Evolutionary conservation across 2,888 invertebrate genomes (phyloP), one percentile per base, ranked within the genome.

Genomic region (Portevinia maculata): DNA sequence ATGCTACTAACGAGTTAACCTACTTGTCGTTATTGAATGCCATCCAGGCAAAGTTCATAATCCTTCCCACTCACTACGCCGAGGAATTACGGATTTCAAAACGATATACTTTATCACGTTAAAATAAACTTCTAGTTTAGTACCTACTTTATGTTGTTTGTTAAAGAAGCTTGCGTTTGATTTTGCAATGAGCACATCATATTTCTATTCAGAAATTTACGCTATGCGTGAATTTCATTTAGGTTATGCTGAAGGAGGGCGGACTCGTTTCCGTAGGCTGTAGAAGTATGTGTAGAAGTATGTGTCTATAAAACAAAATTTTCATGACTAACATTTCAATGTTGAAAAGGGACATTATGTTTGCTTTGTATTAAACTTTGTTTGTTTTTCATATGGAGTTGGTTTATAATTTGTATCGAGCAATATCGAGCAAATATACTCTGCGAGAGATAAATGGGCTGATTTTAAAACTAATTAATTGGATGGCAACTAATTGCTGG

Each of bases 311-410:
- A 24, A 50, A 37, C 15, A 69, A 55, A 57, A 59, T 44, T 19
- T 28, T 41, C 52, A 44, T 75, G 52, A 67, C 59, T 57, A 39
- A 67, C 52, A 60, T 75, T 75, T 67, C n/a, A 32, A 44, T 52
- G 59, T 34, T 67, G 59, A 59, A 67, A 34, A 59, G 24, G 52
- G 41, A 67, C 24, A 62, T 28, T 34, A 21, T 75, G 59, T 75
- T 75, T 75, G 67, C 65, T 67, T 67, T 67, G 6, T 67, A 50
- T 75, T 59, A 75, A 59, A 65, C 67, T 57, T 50, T 65, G 55
- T 74, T 73, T 73, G n/a, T 46, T 21, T 64, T 62, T 73, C 13
- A 13, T 15, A 7, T 13, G 13, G 30, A 11, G 24, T 11, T 44
- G 17, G 44, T 32, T 32, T 13, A 7, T 15, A 11, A 3, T 1